phyloP scores from a whole-genome alignment of 1,140 invertebrate genomes.

The Manduca sexta region DNA sequence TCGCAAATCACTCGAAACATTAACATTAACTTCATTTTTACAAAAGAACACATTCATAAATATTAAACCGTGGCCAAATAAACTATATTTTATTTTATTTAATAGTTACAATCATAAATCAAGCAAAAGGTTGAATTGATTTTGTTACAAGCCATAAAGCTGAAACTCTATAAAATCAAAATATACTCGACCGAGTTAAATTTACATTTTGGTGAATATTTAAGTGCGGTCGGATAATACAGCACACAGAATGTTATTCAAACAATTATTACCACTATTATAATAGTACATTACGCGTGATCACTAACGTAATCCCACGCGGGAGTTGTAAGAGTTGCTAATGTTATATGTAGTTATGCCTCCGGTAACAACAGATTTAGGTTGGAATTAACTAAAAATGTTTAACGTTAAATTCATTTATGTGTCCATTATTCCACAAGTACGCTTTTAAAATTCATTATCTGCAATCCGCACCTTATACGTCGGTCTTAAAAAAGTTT shows the following conservation, averaged over 20 bases:
- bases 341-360: too few relatives aligned
- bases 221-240: constrained; percentile 3
- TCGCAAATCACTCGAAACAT: background rate
- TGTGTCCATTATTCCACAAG: too few relatives aligned
- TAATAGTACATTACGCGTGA: background rate
- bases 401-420: too few relatives aligned
- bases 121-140: constrained; percentile 14
- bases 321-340: background rate
- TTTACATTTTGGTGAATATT: constrained; percentile 20
- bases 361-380: too few relatives aligned
- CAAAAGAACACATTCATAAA: background rate
- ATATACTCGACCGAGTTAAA: constrained; percentile 13
- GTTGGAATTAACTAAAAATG: too few relatives aligned
- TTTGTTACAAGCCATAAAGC: constrained; percentile 21
- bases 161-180: constrained; percentile 12
- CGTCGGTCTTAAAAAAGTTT: background rate
- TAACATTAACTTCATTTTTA: background rate
- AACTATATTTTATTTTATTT: constrained; percentile 4
- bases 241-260: constrained; percentile 4
- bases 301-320: background rate
- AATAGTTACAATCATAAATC: constrained; percentile 9
- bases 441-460: too few relatives aligned
- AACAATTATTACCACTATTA: constrained; percentile 5
- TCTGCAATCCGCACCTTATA: too few relatives aligned
- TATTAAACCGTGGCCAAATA: background rate